Evolutionary conservation across 2,113 vertebrate species (phyloP).

Genomic region (Saccopteryx leptura): DNA sequence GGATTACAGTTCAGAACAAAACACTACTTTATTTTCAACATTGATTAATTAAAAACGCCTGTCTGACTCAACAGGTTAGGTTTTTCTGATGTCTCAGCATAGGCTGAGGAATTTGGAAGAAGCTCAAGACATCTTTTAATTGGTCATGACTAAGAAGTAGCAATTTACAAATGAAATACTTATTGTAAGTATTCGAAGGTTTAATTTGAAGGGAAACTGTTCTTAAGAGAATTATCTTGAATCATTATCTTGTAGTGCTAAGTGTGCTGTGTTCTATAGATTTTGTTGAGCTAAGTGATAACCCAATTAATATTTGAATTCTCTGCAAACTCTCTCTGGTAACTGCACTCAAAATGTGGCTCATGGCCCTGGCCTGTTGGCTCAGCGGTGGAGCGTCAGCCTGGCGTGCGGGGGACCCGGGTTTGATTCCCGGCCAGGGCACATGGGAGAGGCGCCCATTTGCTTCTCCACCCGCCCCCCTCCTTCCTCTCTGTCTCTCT

Average conservation of each 20-base stretch:
- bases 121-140: conserved; percentile 50
- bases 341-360: not conserved
- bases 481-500: no score
- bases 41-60: not conserved
- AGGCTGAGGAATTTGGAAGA: conserved; percentile 46
- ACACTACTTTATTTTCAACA: conserved; percentile 69
- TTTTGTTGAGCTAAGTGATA: conserved; percentile 48
- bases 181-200: conserved; percentile 22
- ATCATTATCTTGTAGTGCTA: conserved; percentile 44
- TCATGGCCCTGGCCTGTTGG: not conserved
- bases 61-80: not conserved
- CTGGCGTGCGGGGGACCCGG: no score
- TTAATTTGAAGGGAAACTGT: conserved; percentile 66
- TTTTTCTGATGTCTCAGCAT: conserved; percentile 38
- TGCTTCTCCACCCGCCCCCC: no score
- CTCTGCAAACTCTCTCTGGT: not conserved
- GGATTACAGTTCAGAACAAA: conserved; percentile 31
- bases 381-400: no score
- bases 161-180: conserved; percentile 69
- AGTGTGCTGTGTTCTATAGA: conserved; percentile 25
- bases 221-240: conserved; percentile 35
- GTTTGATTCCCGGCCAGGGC: no score
- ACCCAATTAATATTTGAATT: conserved; percentile 55
- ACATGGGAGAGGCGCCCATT: no score
- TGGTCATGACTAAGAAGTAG: conserved; percentile 48